A percentile compares a stretch with the other conserved stretches of the same genome.
phyloP scores from a whole-genome alignment of 1,140 invertebrate genomes.

The Oncopeltus fasciatus region DNA sequence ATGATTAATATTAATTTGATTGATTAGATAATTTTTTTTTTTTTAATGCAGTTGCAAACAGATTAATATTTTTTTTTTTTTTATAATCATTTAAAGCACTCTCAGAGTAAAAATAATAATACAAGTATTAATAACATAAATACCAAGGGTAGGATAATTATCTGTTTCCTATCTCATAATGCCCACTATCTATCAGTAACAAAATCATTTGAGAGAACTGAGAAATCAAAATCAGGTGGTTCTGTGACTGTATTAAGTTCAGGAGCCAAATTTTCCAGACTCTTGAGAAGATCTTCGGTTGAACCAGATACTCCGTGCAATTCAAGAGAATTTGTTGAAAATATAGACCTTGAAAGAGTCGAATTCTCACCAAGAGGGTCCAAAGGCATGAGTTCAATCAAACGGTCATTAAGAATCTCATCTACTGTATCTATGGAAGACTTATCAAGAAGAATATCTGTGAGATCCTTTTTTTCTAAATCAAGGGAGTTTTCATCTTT shows the following conservation, averaged over 20 bases:
- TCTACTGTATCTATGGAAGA: background rate
- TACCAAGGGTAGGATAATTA: too few relatives aligned
- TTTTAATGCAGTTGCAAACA: too few relatives aligned
- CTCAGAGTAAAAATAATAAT: too few relatives aligned
- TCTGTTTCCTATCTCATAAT: too few relatives aligned
- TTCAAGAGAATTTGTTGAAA: background rate
- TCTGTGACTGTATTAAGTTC: background rate
- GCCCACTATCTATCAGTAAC: background rate
- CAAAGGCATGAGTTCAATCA: background rate
- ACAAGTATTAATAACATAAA: too few relatives aligned
- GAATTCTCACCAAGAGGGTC: background rate
- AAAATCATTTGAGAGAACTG: background rate
- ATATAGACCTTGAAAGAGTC: background rate
- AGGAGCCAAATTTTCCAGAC: constrained; percentile 17
- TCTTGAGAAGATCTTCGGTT: constrained; percentile 21
- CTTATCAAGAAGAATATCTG: background rate
- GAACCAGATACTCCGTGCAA: constrained; percentile 17
- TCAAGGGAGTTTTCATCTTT: background rate
- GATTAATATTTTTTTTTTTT: too few relatives aligned
- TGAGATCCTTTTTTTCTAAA: background rate
- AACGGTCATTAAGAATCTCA: background rate
- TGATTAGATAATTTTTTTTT: too few relatives aligned
- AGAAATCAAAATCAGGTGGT: constrained; percentile 2
- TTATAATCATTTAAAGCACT: too few relatives aligned
- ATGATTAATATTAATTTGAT: too few relatives aligned